phyloP scores from a whole-genome alignment of 2,888 invertebrate genomes.

The Caenorhabditis sp. region DNA sequence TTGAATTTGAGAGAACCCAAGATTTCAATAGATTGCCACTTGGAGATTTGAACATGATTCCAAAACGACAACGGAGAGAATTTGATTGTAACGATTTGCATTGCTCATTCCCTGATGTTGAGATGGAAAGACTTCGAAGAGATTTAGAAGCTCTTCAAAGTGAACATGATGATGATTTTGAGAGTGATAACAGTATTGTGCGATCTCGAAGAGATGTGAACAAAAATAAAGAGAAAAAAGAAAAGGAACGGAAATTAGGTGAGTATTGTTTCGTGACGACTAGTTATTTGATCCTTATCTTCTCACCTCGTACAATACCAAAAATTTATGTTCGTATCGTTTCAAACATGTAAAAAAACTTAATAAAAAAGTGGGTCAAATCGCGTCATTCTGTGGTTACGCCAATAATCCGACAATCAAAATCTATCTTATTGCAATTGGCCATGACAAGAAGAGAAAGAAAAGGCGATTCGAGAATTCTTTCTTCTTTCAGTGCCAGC shows the following conservation, averaged over 20 bases:
- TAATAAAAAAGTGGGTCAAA: conserved; percentile 27
- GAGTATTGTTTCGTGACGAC: background rate
- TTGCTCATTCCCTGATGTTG: conserved; percentile 43
- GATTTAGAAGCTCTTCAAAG: conserved; percentile 37
- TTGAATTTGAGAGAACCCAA: conserved; percentile 54
- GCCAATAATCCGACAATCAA: conserved; percentile 3
- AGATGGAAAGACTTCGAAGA: conserved; percentile 44
- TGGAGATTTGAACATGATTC: conserved; percentile 51
- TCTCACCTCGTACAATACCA: conserved; percentile 1
- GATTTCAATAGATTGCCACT: conserved; percentile 61
- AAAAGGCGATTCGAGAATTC: conserved; percentile 13
- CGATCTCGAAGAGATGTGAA: conserved; percentile 12
- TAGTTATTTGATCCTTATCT: background rate
- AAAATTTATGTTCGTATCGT: conserved; percentile 5
- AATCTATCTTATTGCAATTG: conserved; percentile 31
- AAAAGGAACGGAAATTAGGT: conserved; percentile 24
- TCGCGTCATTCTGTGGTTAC: conserved; percentile 33
- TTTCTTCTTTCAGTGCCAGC: conserved; percentile 43
- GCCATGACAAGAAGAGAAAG: conserved; percentile 17
- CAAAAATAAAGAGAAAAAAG: conserved; percentile 31
- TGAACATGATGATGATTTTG: conserved; percentile 9
- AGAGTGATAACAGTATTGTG: background rate
- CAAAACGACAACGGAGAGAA: conserved; percentile 26
- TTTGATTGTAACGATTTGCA: conserved; percentile 19
- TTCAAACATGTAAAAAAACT: background rate